Conservation (phyloP, 2,113 vertebrate species). For the Cyprichromis sp. region DNA sequence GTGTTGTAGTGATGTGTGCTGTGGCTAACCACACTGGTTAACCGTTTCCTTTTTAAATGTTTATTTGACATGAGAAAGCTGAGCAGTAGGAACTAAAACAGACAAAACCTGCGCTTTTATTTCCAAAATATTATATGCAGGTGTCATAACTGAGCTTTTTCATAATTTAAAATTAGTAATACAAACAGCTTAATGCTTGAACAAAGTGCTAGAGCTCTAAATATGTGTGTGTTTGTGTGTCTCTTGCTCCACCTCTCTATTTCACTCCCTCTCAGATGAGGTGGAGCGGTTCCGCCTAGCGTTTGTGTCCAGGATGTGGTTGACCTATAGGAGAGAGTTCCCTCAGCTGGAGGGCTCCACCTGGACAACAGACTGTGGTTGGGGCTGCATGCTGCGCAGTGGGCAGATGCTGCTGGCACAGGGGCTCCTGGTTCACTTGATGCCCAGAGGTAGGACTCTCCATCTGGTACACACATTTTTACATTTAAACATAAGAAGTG, state of each 20-base stretch:
- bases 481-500: not conserved
- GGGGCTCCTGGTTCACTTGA: slow-evolving; percentile 79
- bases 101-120: not conserved
- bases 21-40: not conserved
- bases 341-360: slow-evolving; percentile 79
- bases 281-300: slow-evolving; percentile 78
- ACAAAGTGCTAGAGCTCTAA: not conserved
- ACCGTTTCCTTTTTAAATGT: not conserved
- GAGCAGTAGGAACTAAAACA: not conserved
- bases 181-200: not conserved
- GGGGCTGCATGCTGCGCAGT: slow-evolving; percentile 90
- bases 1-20: not conserved
- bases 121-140: not conserved
- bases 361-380: slow-evolving; percentile 87
- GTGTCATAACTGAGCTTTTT: not conserved
- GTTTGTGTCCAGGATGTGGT: slow-evolving; percentile 82
- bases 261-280: slow-evolving; percentile 60
- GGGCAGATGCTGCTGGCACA: slow-evolving; percentile 91
- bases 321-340: slow-evolving; percentile 87
- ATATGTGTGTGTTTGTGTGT: not conserved
- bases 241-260: not conserved
- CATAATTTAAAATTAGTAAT: not conserved
- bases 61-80: not conserved
- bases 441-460: slow-evolving; percentile 72
- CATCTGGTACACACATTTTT: not conserved